phyloP scores from a whole-genome alignment of 1,140 invertebrate species.

The Lordiphosa clarofinis region DNA sequence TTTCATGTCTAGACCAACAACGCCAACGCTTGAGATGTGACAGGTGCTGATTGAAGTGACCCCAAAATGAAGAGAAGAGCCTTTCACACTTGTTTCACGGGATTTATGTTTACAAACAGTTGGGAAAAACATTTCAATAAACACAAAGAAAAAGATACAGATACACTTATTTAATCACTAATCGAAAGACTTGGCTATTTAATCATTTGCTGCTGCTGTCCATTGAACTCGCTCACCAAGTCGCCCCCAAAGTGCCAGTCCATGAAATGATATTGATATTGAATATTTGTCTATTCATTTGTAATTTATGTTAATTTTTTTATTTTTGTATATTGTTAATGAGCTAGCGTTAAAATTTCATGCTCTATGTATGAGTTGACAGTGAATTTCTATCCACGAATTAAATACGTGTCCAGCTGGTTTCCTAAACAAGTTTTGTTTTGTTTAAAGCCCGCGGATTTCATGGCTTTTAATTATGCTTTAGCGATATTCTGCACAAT shows the following conservation, averaged over 20 bases:
- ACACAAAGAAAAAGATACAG: constrained; percentile 10
- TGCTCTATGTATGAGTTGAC: constrained; percentile 20
- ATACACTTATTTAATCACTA: too few species aligned
- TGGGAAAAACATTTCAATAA: constrained; percentile 29
- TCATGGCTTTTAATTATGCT: constrained; percentile 68
- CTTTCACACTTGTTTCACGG: constrained; percentile 39
- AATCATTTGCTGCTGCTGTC: constrained; percentile 19
- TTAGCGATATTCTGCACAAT: constrained; percentile 48
- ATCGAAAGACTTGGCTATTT: too few species aligned
- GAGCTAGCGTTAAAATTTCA: constrained; percentile 26
- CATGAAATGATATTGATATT: constrained; percentile 56
- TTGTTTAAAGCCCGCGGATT: constrained; percentile 29
- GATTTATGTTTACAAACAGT: constrained; percentile 37
- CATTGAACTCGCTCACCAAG: constrained; percentile 41
- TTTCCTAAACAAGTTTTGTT: constrained; percentile 53
- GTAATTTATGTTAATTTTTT: constrained; percentile 60
- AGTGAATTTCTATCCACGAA: constrained; percentile 32
- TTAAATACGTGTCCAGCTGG: background rate
- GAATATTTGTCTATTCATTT: constrained; percentile 46
- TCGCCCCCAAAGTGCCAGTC: constrained; percentile 23
- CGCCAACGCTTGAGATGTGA: constrained; percentile 61
- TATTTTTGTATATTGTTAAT: constrained; percentile 25
- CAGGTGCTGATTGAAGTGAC: constrained; percentile 73
- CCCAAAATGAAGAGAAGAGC: constrained; percentile 38
- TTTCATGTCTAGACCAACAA: constrained; percentile 30